Percentiles rank a stretch among this genome's conserved stretches.
Conservation (phyloP, 2,888 invertebrate species). For the Rhingia campestris region DNA sequence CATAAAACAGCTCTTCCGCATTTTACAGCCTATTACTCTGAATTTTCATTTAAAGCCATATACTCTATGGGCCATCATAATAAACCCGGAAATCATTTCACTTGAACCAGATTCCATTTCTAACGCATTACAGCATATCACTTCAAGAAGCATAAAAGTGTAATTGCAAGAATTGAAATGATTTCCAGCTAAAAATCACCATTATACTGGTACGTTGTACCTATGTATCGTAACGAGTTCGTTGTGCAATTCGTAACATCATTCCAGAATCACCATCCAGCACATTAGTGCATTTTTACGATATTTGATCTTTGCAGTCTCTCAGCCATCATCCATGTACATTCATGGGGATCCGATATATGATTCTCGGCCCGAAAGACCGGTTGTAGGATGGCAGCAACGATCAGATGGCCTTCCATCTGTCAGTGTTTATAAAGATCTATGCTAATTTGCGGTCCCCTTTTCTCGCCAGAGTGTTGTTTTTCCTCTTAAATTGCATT, state of each 20-base stretch:
- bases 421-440: slow-evolving; percentile 68
- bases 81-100: slow-evolving; percentile 11
- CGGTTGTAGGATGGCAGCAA: slow-evolving; percentile 15
- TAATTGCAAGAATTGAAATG: slow-evolving; percentile 20
- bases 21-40: background rate
- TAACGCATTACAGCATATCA: background rate
- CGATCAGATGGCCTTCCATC: slow-evolving; percentile 60
- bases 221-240: slow-evolving; percentile 5
- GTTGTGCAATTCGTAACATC: slow-evolving; percentile 23
- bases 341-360: background rate
- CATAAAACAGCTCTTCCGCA: background rate
- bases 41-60: background rate
- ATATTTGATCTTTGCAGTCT: slow-evolving; percentile 24
- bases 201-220: background rate
- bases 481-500: slow-evolving; percentile 52
- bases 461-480: slow-evolving; percentile 47
- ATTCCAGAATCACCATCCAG: background rate
- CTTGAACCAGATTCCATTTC: slow-evolving; percentile 11
- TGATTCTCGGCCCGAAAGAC: slow-evolving; percentile 16
- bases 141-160: slow-evolving; percentile 11
- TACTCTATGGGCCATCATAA: background rate
- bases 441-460: slow-evolving; percentile 68
- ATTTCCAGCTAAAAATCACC: slow-evolving; percentile 7
- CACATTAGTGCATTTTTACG: slow-evolving; percentile 14
- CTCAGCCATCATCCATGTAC: background rate